These are phyloP conservation scores for Antidorcas marsupialis DNA, from an alignment of 2,113 vertebrate genomes.

Conservation along the genomic window DNA sequence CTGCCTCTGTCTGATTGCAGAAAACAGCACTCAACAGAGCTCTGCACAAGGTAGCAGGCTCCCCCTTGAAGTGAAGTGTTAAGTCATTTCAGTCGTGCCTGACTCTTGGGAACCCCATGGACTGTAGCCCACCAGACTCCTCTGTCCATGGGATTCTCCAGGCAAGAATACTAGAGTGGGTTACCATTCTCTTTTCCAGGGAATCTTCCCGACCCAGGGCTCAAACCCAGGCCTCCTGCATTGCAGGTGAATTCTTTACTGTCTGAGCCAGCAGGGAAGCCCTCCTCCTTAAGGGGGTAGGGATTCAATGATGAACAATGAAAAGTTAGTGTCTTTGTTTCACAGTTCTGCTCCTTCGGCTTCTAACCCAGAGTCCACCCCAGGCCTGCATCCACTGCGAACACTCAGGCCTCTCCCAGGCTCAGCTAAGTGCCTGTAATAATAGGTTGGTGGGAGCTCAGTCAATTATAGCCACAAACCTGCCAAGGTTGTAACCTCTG, in stretches of 20 bases:
- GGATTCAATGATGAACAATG: neutral
- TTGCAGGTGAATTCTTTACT: neutral
- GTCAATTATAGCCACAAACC: conserved; percentile 74
- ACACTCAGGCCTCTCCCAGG: conserved; percentile 39
- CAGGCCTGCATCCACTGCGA: neutral
- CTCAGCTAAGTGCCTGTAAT: conserved; percentile 70
- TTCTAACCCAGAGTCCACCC: neutral
- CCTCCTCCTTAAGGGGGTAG: neutral
- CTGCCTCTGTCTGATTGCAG: neutral
- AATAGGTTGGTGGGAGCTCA: conserved; percentile 61
- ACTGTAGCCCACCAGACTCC: neutral
- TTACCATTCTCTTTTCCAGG: neutral
- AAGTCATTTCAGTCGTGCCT: accelerated
- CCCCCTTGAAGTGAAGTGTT: neutral
- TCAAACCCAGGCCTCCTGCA: neutral
- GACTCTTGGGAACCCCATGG: neutral
- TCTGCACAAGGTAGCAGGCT: neutral
- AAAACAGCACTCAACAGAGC: neutral
- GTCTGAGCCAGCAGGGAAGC: neutral
- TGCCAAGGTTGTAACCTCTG: conserved; percentile 60
- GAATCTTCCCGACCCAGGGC: neutral
- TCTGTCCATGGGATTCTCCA: neutral
- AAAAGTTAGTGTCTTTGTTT: neutral
- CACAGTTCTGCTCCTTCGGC: neutral
- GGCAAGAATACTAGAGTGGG: neutral